These are phyloP conservation scores for Gastracanthus pulcherrimus DNA, from an alignment of 2,888 invertebrate species.

Conservation along the genomic window DNA sequence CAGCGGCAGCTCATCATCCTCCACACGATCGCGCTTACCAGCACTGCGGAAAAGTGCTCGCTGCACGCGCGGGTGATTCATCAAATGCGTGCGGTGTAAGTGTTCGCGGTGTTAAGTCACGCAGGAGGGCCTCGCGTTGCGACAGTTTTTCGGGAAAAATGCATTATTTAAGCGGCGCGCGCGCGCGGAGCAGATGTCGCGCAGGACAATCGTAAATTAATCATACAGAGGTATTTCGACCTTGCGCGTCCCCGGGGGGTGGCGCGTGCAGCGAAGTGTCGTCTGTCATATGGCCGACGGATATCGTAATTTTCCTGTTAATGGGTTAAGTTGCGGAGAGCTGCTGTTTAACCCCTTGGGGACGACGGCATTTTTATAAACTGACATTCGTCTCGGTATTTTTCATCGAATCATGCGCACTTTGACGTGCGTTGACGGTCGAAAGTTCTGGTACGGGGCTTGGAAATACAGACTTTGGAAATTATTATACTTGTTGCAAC, in stretches of 20 bases:
- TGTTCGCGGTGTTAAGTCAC: background rate
- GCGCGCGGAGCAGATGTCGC: slow-evolving; percentile 45
- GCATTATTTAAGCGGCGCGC: slow-evolving; percentile 34
- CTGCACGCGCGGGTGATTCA: slow-evolving; percentile 40
- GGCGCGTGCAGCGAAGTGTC: slow-evolving; percentile 18
- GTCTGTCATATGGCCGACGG: slow-evolving; percentile 50
- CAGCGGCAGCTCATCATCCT: background rate
- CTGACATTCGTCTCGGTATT: background rate
- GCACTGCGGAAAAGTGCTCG: slow-evolving; percentile 32
- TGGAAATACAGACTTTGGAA: too few relatives aligned
- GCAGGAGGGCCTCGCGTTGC: background rate
- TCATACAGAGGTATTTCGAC: slow-evolving; percentile 48
- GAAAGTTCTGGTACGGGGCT: too few relatives aligned
- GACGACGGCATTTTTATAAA: background rate
- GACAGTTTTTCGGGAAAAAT: slow-evolving; percentile 46
- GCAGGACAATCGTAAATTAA: slow-evolving; percentile 53
- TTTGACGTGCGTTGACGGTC: background rate
- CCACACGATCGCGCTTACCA: background rate
- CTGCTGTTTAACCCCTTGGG: slow-evolving; percentile 35
- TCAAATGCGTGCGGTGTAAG: slow-evolving; percentile 15
- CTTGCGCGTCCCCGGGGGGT: background rate
- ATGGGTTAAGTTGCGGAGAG: too few relatives aligned
- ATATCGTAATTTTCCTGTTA: slow-evolving; percentile 33
- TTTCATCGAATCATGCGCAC: background rate
- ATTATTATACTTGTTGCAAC: too few relatives aligned